Evolutionary conservation across 2,113 vertebrate genomes (phyloP).

Genomic region (Tylochromis polylepis): DNA sequence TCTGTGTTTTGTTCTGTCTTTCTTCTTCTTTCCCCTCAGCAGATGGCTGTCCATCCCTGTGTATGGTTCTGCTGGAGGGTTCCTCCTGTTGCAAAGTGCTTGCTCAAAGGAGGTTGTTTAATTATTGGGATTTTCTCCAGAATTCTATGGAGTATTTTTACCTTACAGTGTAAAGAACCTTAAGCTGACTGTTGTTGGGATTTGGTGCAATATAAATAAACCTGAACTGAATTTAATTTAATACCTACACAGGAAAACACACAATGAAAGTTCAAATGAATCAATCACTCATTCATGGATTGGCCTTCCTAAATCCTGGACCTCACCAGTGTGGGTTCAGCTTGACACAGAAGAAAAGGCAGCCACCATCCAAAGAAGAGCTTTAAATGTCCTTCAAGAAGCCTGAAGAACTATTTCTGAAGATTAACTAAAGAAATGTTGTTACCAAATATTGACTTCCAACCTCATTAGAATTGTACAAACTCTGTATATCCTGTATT

Average conservation of each 20-base stretch:
- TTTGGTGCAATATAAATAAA: background rate
- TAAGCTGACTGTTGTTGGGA: background rate
- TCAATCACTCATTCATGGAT: background rate
- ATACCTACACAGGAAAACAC: background rate
- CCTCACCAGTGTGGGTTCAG: accelerated
- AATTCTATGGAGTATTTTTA: accelerated
- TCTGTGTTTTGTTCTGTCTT: background rate
- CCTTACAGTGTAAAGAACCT: accelerated
- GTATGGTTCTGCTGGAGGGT: background rate
- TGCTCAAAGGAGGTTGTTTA: background rate
- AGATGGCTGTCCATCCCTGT: background rate
- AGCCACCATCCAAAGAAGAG: background rate
- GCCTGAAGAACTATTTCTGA: background rate
- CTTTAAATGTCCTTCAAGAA: background rate
- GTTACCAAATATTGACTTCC: background rate
- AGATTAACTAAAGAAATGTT: background rate
- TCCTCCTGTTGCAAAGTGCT: background rate
- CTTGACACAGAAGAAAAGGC: background rate
- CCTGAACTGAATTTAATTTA: background rate
- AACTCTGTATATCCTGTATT: background rate
- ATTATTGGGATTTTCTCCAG: background rate
- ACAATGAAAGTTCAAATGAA: background rate
- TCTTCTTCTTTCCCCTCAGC: background rate
- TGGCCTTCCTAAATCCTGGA: background rate
- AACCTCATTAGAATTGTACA: background rate